Conservation (phyloP, 2,888 invertebrate genomes). For the Athalia rosae region DNA sequence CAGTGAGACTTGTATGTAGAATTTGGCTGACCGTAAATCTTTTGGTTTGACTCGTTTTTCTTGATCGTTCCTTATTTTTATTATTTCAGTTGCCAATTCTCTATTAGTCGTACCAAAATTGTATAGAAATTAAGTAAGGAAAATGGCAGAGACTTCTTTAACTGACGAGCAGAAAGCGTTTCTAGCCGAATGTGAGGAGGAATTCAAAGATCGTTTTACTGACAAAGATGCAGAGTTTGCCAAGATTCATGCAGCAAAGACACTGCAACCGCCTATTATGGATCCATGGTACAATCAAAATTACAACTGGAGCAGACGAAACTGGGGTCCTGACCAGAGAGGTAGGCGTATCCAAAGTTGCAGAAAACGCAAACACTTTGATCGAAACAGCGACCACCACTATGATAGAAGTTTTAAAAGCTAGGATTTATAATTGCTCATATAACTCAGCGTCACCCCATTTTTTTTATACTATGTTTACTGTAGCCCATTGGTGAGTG, state of each 20-base stretch:
- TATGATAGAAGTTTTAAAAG: slow-evolving; percentile 21
- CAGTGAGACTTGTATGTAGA: slow-evolving; percentile 68
- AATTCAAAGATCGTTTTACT: slow-evolving; percentile 79
- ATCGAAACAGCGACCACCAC: slow-evolving; percentile 29
- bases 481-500: not conserved
- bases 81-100: slow-evolving; percentile 77
- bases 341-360: slow-evolving; percentile 52
- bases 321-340: slow-evolving; percentile 53
- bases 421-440: not conserved
- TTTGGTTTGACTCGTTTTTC: slow-evolving; percentile 7
- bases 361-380: slow-evolving; percentile 49
- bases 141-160: slow-evolving; percentile 61
- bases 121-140: slow-evolving; percentile 64
- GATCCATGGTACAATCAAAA: slow-evolving; percentile 75
- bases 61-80: slow-evolving; percentile 48
- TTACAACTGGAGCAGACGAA: slow-evolving; percentile 57
- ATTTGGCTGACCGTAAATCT: not conserved
- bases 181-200: slow-evolving; percentile 78
- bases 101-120: slow-evolving; percentile 76
- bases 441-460: not conserved
- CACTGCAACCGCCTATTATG: slow-evolving; percentile 77
- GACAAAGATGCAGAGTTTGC: slow-evolving; percentile 80
- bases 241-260: slow-evolving; percentile 71
- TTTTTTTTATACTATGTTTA: slow-evolving; percentile 17
- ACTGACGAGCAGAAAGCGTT: slow-evolving; percentile 78